Conservation (phyloP, 2,888 invertebrate genomes). For the Clanis bilineata region DNA sequence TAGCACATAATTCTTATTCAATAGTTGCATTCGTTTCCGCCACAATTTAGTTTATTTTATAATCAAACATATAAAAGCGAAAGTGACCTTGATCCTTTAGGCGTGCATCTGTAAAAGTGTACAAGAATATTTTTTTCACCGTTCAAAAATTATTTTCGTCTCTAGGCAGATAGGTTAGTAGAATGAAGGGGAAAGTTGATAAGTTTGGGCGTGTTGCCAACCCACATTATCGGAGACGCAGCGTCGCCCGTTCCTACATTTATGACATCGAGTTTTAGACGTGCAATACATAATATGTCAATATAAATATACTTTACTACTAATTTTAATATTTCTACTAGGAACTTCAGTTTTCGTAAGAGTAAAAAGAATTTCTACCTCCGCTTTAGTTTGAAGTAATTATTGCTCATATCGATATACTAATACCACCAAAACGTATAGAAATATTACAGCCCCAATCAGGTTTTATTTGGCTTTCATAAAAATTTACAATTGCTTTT, state of each 20-base stretch:
- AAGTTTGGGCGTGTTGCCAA: constrained; percentile 1
- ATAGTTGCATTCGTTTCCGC: neutral
- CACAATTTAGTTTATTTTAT: neutral
- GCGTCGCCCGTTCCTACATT: constrained; percentile 8
- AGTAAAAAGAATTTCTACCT: neutral
- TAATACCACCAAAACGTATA: no score
- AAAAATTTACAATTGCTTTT: no score
- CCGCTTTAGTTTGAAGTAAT: neutral
- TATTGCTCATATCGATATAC: no score
- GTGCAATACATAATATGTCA: neutral
- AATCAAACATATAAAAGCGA: neutral
- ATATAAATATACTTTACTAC: neutral
- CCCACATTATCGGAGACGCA: constrained; percentile 2
- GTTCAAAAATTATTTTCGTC: constrained; percentile 8
- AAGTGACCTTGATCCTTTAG: constrained; percentile 3
- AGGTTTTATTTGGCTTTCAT: no score
- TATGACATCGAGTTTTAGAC: neutral
- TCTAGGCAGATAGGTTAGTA: constrained; percentile 4
- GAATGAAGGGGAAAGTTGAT: constrained; percentile 13
- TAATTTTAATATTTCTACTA: neutral
- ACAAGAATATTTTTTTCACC: constrained; percentile 1
- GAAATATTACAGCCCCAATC: no score
- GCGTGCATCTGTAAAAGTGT: constrained; percentile 6
- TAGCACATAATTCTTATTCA: neutral
- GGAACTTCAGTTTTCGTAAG: neutral